Evolutionary conservation across 1,140 invertebrate species (phyloP), one percentile per base, ranked within the genome.

Genomic region (Diorhabda carinulata): DNA sequence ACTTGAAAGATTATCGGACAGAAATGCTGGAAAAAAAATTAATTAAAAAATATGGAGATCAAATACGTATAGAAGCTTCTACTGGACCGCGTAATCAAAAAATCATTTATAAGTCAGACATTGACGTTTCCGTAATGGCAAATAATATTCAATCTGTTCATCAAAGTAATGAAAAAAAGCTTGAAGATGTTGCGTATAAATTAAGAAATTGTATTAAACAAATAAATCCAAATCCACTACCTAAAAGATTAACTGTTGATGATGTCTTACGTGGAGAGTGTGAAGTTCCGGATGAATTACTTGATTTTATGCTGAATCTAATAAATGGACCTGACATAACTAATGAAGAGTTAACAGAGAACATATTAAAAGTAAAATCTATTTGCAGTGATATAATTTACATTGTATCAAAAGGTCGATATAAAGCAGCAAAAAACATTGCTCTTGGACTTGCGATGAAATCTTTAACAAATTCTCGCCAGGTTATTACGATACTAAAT

Each of bases 221-320:
- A 65, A 72, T 76, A 7, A 52, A 76, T 68, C 4, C 59, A 56
- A 8, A 74, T 56, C 52, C 64, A 2, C 72, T 78, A 45, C 67
- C 75, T 71, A 59, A 58, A 10, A 67, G 72, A 61, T 9, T 79
- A 73, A 76, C 73, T 71, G 77, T 71, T 74, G 74, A 80, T 66
- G 77, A 80, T 65, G 57, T 79, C 43, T 78, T 80, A 70, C 70
- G 63, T 45, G 78, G 78, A 72, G 77, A 79, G 73, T 79, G 78
- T 47, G 71, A 73, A n/a, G 76, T 78, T 74, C 79, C 77, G 59
- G 56, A 76, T 25, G 7, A 72, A 72, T 73, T 79, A 69, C 64
- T 77, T 66, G 59, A 76, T 75, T 80, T 80, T 69, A 72, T 78
- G 56, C 62, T 60, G 62, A 72, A 76, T 69, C 67, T 80, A 42